Evolutionary conservation across 1,140 invertebrate species (phyloP).

Genomic region (Heliconius nattereri): DNA sequence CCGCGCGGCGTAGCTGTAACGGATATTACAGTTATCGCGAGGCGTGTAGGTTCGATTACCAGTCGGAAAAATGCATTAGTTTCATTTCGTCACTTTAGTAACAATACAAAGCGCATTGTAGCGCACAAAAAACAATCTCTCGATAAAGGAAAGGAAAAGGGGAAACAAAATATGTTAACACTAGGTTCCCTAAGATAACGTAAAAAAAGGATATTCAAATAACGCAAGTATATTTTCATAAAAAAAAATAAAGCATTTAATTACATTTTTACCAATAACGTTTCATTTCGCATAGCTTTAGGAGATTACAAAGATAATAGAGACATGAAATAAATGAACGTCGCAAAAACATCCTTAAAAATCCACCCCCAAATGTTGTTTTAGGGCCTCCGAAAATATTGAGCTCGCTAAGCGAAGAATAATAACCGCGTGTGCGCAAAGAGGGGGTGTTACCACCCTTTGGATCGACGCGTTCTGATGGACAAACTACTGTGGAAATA

Average conservation of each 20-base stretch:
- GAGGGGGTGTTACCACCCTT: conserved; percentile 8
- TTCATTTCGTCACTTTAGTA: too few species aligned
- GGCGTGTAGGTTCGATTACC: too few species aligned
- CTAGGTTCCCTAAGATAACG: too few species aligned
- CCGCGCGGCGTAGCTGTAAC: too few species aligned
- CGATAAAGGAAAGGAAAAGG: too few species aligned
- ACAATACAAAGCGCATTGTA: too few species aligned
- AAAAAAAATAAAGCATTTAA: not conserved
- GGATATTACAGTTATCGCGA: too few species aligned
- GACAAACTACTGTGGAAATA: not conserved
- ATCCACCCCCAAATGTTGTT: conserved; percentile 56
- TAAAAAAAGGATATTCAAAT: not conserved
- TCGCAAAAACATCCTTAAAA: conserved; percentile 57
- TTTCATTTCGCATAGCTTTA: conserved; percentile 30
- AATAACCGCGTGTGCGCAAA: conserved; percentile 55
- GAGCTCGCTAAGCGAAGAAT: conserved; percentile 64
- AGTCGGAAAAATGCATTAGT: too few species aligned
- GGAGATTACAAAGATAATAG: conserved; percentile 60
- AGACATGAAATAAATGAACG: conserved; percentile 60
- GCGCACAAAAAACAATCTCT: too few species aligned
- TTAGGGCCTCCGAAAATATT: conserved; percentile 70
- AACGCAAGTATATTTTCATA: not conserved
- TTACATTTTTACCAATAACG: conserved; percentile 2
- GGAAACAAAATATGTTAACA: too few species aligned
- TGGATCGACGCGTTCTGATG: not conserved